Evolutionary conservation across 53 echinoderm and acorn worm genomes (phyloP).

Genomic region (Mesocentrotus franciscanus): DNA sequence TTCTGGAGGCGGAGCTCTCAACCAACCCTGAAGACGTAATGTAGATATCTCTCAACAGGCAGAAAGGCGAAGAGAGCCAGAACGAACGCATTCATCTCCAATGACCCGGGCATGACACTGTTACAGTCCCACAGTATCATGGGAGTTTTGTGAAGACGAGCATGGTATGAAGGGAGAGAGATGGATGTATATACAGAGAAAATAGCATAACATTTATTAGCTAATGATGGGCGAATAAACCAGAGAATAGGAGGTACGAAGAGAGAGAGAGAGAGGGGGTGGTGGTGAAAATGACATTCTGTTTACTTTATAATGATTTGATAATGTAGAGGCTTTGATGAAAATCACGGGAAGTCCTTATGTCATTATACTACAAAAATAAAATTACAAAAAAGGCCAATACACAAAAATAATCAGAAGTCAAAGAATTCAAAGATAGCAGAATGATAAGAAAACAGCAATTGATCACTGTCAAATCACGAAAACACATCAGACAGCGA

Average conservation of each 20-base stretch:
- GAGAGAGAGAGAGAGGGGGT: neutral
- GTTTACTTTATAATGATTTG: too few species aligned
- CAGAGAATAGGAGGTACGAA: neutral
- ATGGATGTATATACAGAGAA: neutral
- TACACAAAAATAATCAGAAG: too few species aligned
- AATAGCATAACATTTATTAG: neutral
- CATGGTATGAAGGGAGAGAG: neutral
- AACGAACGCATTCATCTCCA: conserved; percentile 29
- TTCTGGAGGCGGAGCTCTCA: neutral
- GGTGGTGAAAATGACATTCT: neutral
- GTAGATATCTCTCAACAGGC: conserved; percentile 19
- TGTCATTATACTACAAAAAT: too few species aligned
- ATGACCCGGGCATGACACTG: conserved; percentile 36
- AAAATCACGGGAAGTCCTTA: too few species aligned
- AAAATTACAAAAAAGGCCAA: too few species aligned
- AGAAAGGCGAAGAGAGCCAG: conserved; percentile 21
- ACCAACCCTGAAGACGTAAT: neutral
- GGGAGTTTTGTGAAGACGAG: neutral
- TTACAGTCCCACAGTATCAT: conserved; percentile 17
- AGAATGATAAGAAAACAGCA: too few species aligned
- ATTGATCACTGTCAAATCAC: too few species aligned
- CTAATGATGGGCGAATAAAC: neutral
- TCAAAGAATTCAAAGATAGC: too few species aligned
- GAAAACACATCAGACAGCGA: too few species aligned
- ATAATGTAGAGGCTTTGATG: too few species aligned